Conservation (phyloP, 2,113 vertebrate species). For the Narcine bancroftii region DNA sequence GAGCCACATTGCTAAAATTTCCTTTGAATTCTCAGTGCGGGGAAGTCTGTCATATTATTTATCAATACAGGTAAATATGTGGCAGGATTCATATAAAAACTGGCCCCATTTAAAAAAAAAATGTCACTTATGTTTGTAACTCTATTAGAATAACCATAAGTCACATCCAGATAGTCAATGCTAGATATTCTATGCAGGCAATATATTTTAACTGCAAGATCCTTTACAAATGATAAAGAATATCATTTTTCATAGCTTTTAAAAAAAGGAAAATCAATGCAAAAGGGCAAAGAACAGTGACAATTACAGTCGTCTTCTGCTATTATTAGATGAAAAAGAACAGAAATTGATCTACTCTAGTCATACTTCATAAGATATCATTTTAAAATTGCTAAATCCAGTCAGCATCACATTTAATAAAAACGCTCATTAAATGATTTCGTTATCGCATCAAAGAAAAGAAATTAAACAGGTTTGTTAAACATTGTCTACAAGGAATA, state of each 20-base stretch:
- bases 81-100: not conserved
- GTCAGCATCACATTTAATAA: conserved; percentile 15
- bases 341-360: not conserved
- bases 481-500: conserved; percentile 53
- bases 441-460: not conserved
- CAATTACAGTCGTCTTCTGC: not conserved
- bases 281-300: not conserved
- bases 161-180: not conserved
- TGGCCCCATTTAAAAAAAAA: not conserved
- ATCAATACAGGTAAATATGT: not conserved
- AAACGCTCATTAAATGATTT: not conserved
- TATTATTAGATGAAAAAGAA: not conserved
- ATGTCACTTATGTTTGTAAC: not conserved
- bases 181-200: not conserved
- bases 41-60: not conserved
- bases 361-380: not conserved
- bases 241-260: not conserved
- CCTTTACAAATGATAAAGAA: not conserved
- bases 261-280: not conserved
- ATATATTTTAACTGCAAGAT: not conserved
- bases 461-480: conserved; percentile 31
- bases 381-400: not conserved
- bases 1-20: not conserved
- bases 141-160: not conserved
- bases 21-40: not conserved